phyloP scores from a whole-genome alignment of 2,113 vertebrate genomes.

The Oreotrochilus melanogaster region DNA sequence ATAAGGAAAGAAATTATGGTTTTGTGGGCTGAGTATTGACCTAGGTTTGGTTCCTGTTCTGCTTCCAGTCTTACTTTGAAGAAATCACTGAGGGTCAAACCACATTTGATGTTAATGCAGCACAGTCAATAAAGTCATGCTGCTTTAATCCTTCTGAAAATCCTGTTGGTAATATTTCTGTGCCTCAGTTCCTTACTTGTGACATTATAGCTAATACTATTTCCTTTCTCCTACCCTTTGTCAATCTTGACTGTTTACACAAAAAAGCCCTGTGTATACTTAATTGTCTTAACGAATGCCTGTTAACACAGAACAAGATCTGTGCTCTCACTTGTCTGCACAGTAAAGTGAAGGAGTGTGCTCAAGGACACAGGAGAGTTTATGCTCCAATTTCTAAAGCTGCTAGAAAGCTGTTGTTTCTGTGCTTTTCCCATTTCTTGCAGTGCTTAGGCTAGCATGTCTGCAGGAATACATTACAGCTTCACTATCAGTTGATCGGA shows the following conservation, averaged over 20 bases:
- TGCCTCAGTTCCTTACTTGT: slow-evolving; percentile 20
- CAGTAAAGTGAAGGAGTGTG: neutral
- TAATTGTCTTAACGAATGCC: neutral
- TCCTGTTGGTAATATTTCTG: slow-evolving; percentile 43
- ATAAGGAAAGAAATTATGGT: slow-evolving; percentile 53
- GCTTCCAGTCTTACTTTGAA: slow-evolving; percentile 61
- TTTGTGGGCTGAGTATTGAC: slow-evolving; percentile 61
- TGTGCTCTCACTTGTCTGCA: neutral
- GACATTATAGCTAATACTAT: slow-evolving; percentile 9
- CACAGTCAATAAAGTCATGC: slow-evolving; percentile 56
- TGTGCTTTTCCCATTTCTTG: neutral
- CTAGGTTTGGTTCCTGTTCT: slow-evolving; percentile 58
- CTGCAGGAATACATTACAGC: neutral
- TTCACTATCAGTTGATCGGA: neutral
- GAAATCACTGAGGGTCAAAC: slow-evolving; percentile 58
- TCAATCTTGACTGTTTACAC: neutral
- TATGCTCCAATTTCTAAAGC: neutral
- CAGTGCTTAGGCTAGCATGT: neutral
- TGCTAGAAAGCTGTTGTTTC: neutral
- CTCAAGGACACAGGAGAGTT: neutral
- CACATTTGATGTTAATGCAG: slow-evolving; percentile 57
- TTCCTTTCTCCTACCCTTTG: slow-evolving; percentile 25
- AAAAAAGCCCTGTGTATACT: neutral
- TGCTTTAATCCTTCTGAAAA: slow-evolving; percentile 63
- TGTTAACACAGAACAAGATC: neutral